phyloP scores from a whole-genome alignment of 1,140 invertebrate genomes.

The Macrosteles quadrilineatus region DNA sequence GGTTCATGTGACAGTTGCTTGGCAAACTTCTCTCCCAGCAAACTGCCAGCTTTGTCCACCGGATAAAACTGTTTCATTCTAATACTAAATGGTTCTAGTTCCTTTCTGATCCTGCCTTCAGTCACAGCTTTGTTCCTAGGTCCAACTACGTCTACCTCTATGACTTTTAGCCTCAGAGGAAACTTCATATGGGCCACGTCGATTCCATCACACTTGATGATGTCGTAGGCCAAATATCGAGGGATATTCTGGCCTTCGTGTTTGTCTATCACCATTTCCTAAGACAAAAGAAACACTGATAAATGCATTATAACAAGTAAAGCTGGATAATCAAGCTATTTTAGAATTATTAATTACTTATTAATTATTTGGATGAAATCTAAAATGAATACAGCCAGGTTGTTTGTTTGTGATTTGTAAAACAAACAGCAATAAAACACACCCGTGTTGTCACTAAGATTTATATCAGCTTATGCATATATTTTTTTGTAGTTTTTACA shows the following conservation, averaged over 20 bases:
- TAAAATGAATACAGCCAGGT: too few species aligned
- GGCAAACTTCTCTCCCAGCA: constrained; percentile 86
- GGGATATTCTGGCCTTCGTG: constrained; percentile 69
- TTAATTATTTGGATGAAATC: too few species aligned
- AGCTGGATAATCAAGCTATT: too few species aligned
- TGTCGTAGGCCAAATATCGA: constrained; percentile 94
- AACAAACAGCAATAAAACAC: too few species aligned
- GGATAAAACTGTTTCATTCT: constrained; percentile 90
- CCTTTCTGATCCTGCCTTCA: constrained; percentile 71
- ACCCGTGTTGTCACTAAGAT: too few species aligned
- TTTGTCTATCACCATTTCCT: constrained; percentile 95
- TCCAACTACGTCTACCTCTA: constrained; percentile 69
- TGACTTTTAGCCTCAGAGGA: constrained; percentile 73
- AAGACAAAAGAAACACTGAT: too few species aligned
- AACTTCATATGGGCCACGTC: constrained; percentile 78
- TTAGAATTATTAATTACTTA: too few species aligned
- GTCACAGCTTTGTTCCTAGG: constrained; percentile 74
- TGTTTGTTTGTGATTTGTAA: too few species aligned
- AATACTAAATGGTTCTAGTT: constrained; percentile 84
- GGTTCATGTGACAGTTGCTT: constrained; percentile 88
- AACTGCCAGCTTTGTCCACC: constrained; percentile 62
- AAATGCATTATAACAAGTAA: too few species aligned
- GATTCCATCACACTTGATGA: constrained; percentile 79
- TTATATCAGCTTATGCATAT: too few species aligned
- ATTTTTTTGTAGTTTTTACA: too few species aligned